Percentiles rank a stretch among this genome's conserved stretches.
These are phyloP conservation scores for Ceramica pisi DNA, from an alignment of 2,888 invertebrate genomes.

Conservation along the genomic window DNA sequence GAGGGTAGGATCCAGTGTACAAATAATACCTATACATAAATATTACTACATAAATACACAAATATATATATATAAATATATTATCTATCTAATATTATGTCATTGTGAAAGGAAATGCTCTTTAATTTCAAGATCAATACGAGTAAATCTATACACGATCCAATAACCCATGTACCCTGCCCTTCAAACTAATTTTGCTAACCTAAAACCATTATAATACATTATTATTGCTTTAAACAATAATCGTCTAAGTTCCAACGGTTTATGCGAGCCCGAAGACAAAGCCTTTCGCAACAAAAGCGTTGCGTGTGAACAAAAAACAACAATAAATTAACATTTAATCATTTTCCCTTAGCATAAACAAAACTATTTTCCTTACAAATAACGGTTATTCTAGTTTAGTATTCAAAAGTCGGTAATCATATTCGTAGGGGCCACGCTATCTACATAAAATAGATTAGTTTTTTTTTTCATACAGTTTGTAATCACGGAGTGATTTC, in stretches of 20 bases:
- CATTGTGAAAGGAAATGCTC: no score
- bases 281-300: constrained; percentile 46
- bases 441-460: constrained; percentile 40
- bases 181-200: constrained; percentile 13
- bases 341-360: constrained; percentile 58
- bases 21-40: no score
- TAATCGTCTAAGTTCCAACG: constrained; percentile 28
- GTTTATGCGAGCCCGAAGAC: constrained; percentile 51
- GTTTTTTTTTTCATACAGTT: constrained; percentile 29
- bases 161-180: not conserved
- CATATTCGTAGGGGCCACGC: constrained; percentile 34
- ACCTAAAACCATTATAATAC: constrained; percentile 18
- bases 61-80: no score
- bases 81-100: no score
- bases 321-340: constrained; percentile 63
- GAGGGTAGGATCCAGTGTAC: no score
- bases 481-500: constrained; percentile 29
- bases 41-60: no score
- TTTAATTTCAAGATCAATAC: not conserved
- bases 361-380: constrained; percentile 58
- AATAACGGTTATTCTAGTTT: constrained; percentile 55
- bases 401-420: constrained; percentile 52
- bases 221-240: constrained; percentile 34
- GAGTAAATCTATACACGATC: not conserved
- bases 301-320: constrained; percentile 62